A percentile compares a stretch with the other conserved stretches of the same genome.
Evolutionary conservation across 2,888 invertebrate species (phyloP).

Genomic region (Brenthis hecate): DNA sequence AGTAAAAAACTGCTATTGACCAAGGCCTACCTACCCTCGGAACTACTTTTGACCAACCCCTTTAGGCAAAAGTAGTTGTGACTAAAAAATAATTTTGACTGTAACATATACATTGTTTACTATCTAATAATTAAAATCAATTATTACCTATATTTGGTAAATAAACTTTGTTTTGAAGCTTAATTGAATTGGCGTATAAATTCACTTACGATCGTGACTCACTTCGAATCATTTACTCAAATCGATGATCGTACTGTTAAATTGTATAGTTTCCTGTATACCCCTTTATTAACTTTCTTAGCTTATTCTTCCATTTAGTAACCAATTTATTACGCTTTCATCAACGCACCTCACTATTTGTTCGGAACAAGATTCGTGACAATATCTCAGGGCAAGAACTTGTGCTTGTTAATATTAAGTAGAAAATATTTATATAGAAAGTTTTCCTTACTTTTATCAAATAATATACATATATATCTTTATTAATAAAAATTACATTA

Average conservation of each 20-base stretch:
- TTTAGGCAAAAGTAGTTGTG: no score
- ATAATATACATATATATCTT: no score
- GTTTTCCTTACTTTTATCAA: no score
- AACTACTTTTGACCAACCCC: no score
- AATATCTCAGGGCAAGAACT: not conserved
- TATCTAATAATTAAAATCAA: no score
- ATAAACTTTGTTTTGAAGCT: no score
- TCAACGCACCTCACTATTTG: slow-evolving; percentile 51
- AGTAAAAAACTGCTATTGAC: no score
- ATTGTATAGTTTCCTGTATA: slow-evolving; percentile 15
- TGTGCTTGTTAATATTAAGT: not conserved
- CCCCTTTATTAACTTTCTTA: slow-evolving; percentile 53
- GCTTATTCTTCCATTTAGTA: slow-evolving; percentile 63
- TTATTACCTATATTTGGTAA: no score
- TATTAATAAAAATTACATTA: no score
- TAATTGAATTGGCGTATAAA: not conserved
- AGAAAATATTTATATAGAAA: not conserved
- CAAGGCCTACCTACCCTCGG: no score
- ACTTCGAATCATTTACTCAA: slow-evolving; percentile 12
- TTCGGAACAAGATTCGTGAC: slow-evolving; percentile 1
- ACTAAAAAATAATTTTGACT: no score
- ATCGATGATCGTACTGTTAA: slow-evolving; percentile 3
- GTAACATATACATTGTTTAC: no score
- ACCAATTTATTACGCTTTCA: slow-evolving; percentile 71
- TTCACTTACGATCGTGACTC: slow-evolving; percentile 17